Percentiles rank a stretch among this genome's conserved stretches.
Conservation (phyloP, 2,888 invertebrate genomes). For the Melanotus villosus region DNA sequence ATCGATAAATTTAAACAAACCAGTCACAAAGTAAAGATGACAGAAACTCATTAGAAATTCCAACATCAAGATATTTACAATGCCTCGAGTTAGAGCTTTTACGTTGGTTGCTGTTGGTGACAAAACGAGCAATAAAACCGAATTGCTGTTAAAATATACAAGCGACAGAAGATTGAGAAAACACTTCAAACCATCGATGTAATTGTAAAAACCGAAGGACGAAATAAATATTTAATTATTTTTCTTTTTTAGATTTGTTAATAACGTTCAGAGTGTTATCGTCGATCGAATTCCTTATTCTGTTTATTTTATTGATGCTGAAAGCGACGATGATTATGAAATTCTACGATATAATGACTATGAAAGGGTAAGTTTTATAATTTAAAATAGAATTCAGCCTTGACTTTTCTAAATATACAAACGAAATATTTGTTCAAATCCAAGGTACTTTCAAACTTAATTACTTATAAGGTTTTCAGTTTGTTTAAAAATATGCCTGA, state of each 20-base stretch:
- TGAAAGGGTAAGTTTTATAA: slow-evolving; percentile 36
- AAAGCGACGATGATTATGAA: slow-evolving; percentile 54
- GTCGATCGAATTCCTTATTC: slow-evolving; percentile 53
- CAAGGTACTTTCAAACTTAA: too few species aligned
- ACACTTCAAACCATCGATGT: slow-evolving; percentile 45
- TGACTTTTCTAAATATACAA: too few species aligned
- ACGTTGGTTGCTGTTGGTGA: slow-evolving; percentile 56
- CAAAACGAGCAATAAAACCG: slow-evolving; percentile 52
- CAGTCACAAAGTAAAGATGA: background rate
- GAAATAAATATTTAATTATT: background rate
- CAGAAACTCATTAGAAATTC: background rate
- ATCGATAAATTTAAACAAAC: background rate
- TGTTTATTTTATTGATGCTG: slow-evolving; percentile 54
- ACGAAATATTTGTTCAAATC: too few species aligned
- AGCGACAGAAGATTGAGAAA: slow-evolving; percentile 40
- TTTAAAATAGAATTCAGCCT: too few species aligned
- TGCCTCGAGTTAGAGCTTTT: slow-evolving; percentile 31
- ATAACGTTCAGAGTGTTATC: slow-evolving; percentile 54
- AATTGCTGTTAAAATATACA: slow-evolving; percentile 55
- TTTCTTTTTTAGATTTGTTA: slow-evolving; percentile 50
- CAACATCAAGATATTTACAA: background rate
- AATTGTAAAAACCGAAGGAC: background rate
- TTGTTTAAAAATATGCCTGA: too few species aligned
- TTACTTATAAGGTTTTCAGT: too few species aligned
- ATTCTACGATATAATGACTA: slow-evolving; percentile 49